Evolutionary conservation across 2,888 invertebrate genomes (phyloP).

Genomic region (Sinelater perroti): DNA sequence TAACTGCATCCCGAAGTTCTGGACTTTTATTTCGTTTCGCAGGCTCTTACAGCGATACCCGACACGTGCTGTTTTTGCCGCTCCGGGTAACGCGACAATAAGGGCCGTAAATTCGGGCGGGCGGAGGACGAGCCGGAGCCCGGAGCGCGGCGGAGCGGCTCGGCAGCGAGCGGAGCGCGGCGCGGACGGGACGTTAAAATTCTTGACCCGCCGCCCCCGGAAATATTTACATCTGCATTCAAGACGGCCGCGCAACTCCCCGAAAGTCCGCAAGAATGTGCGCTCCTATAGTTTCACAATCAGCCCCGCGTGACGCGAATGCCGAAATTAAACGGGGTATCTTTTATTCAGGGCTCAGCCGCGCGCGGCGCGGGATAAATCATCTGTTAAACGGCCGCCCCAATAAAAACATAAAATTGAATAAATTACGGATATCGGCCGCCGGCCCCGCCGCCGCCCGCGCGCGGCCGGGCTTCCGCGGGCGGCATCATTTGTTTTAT

Average conservation of each 20-base stretch:
- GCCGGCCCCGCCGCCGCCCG: slow-evolving; percentile 54
- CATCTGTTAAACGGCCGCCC: slow-evolving; percentile 52
- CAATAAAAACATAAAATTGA: slow-evolving; percentile 56
- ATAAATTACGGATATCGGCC: slow-evolving; percentile 57
- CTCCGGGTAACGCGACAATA: no score
- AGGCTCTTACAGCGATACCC: no score
- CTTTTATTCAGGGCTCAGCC: slow-evolving; percentile 48
- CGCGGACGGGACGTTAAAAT: slow-evolving; percentile 38
- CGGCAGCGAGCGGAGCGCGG: no score
- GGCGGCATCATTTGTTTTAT: slow-evolving; percentile 58
- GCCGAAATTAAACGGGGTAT: slow-evolving; percentile 39
- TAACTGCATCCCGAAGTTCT: no score
- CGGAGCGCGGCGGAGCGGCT: no score
- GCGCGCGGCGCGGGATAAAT: slow-evolving; percentile 50
- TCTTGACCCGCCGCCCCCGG: slow-evolving; percentile 39
- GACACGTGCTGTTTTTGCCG: no score
- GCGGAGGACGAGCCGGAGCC: no score
- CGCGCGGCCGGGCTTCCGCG: slow-evolving; percentile 50
- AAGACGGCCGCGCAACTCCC: slow-evolving; percentile 44
- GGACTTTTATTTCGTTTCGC: no score
- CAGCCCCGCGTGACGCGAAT: slow-evolving; percentile 46
- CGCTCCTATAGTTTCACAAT: slow-evolving; percentile 49
- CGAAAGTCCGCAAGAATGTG: slow-evolving; percentile 48
- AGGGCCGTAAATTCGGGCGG: no score
- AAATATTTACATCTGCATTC: slow-evolving; percentile 49